phyloP scores from a whole-genome alignment of 2,888 invertebrate genomes.

The Metellina segmentata region DNA sequence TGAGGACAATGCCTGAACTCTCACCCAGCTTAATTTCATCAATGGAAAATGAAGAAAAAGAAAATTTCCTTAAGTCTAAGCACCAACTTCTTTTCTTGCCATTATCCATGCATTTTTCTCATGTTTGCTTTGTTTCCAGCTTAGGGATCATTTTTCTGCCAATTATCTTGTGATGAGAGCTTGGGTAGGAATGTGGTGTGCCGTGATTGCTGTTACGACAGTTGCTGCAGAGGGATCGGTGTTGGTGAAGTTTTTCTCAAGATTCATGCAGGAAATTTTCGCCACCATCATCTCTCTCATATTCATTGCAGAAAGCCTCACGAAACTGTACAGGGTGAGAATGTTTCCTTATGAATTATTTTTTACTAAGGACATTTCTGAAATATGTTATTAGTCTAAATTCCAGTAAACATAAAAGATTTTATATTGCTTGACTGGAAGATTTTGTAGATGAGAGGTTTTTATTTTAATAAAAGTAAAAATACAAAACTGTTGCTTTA shows the following conservation, averaged over 20 bases:
- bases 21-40: no score
- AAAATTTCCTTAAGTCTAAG: neutral
- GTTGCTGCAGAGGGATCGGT: slow-evolving; percentile 96
- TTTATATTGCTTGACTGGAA: no score
- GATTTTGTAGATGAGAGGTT: no score
- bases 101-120: neutral
- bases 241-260: slow-evolving; percentile 92
- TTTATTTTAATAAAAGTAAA: no score
- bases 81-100: neutral
- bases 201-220: slow-evolving; percentile 89
- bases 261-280: slow-evolving; percentile 99
- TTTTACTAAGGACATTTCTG: no score
- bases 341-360: neutral
- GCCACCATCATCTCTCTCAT: slow-evolving; percentile 96
- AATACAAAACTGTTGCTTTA: no score
- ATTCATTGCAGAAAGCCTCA: slow-evolving; percentile 94
- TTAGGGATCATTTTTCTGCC: slow-evolving; percentile 88
- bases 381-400: no score
- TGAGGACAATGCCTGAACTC: no score
- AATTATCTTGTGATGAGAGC: slow-evolving; percentile 93
- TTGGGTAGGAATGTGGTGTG: slow-evolving; percentile 96
- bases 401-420: no score
- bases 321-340: slow-evolving; percentile 83
- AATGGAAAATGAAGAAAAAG: neutral
- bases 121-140: slow-evolving; percentile 82